phyloP scores from a whole-genome alignment of 2,888 invertebrate species.

The Norana najaformis region DNA sequence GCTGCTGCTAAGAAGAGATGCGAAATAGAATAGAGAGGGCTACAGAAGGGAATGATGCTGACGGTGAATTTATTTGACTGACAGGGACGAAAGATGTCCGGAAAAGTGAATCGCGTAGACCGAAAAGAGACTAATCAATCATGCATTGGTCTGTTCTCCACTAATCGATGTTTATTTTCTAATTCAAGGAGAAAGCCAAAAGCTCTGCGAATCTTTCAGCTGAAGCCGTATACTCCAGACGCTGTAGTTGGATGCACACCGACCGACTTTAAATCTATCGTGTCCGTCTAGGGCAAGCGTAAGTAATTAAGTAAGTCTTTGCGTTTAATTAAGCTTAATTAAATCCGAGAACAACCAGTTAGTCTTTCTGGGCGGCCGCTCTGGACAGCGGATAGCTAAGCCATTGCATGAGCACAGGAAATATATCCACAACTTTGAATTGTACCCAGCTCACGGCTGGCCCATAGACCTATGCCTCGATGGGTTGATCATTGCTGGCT shows the following conservation, averaged over 20 bases:
- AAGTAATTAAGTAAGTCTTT: background rate
- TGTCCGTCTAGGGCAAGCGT: background rate
- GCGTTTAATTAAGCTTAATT: no score
- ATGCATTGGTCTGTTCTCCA: background rate
- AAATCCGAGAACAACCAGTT: background rate
- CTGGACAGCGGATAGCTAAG: background rate
- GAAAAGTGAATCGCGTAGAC: no score
- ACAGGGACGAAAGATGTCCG: no score
- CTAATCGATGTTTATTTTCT: background rate
- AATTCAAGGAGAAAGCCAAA: background rate
- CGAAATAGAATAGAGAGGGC: no score
- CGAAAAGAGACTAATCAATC: background rate
- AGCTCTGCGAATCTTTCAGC: background rate
- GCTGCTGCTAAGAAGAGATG: no score
- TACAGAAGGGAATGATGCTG: background rate
- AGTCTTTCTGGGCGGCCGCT: background rate
- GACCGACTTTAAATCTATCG: background rate
- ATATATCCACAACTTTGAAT: background rate
- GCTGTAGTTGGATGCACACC: background rate
- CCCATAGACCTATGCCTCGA: background rate
- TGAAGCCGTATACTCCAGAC: background rate
- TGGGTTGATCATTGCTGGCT: background rate
- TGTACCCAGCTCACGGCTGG: background rate
- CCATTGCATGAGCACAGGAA: background rate
- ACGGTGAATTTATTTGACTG: background rate